Conservation (phyloP, 2,113 vertebrate species). For the Otocyon megalotis region DNA sequence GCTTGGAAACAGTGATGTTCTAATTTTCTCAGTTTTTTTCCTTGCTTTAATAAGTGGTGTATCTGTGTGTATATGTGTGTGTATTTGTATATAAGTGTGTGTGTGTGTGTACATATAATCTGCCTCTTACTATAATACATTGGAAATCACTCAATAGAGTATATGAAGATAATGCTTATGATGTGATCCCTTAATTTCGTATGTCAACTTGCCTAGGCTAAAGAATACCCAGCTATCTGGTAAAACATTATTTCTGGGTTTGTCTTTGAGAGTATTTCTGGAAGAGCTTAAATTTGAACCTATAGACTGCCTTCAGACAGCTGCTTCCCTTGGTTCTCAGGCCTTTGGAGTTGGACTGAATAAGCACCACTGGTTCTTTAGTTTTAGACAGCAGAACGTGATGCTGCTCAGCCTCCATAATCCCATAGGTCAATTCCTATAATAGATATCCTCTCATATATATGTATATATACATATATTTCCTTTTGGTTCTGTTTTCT, state of each 20-base stretch:
- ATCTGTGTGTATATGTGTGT: not conserved
- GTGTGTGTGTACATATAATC: not conserved
- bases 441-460: not conserved
- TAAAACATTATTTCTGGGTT: not conserved
- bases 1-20: not conserved
- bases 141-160: not conserved
- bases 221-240: not conserved
- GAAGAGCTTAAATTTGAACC: not conserved
- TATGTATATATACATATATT: not conserved
- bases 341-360: not conserved
- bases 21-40: not conserved
- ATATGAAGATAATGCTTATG: not conserved
- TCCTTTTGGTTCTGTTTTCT: not conserved
- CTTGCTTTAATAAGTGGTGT: not conserved
- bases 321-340: not conserved
- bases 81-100: not conserved
- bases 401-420: not conserved
- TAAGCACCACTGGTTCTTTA: not conserved
- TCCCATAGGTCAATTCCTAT: not conserved
- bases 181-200: not conserved
- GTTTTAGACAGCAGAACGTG: not conserved
- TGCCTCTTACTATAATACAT: not conserved
- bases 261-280: not conserved
- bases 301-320: not conserved
- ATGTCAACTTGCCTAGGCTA: not conserved